Conservation (phyloP, 2,797 vertebrate species). For the Xenopus petersii region DNA sequence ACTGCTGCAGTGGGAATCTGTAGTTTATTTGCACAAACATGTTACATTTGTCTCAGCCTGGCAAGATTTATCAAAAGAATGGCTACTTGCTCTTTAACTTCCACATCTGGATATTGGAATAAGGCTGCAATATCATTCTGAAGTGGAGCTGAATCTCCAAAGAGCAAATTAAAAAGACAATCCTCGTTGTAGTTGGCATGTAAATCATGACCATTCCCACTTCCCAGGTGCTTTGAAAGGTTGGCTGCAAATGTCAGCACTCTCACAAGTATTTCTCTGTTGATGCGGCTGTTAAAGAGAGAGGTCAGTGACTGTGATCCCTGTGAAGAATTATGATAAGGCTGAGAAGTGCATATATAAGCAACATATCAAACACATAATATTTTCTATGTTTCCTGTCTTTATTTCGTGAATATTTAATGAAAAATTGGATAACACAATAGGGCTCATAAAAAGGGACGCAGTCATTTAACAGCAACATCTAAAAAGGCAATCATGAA, state of each 20-base stretch:
- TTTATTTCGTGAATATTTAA: no score
- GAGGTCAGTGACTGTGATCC: constrained; percentile 79
- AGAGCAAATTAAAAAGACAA: constrained; percentile 77
- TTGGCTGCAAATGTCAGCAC: constrained; percentile 80
- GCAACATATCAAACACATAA: no score
- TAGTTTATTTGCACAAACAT: no score
- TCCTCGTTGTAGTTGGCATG: constrained; percentile 65
- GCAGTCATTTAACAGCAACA: no score
- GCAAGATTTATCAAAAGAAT: constrained; percentile 68
- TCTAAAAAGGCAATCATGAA: no score
- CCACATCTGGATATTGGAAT: constrained; percentile 74
- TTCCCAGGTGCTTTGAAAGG: constrained; percentile 72
- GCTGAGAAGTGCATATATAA: no score
- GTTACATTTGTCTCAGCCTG: neutral
- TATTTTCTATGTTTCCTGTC: no score
- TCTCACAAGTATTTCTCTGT: constrained; percentile 78
- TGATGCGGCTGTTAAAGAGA: constrained; percentile 72
- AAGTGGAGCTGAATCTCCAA: constrained; percentile 73
- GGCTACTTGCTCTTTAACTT: constrained; percentile 82
- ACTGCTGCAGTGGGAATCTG: no score
- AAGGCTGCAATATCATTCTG: constrained; percentile 76
- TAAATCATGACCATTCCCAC: constrained; percentile 55
- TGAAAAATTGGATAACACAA: no score
- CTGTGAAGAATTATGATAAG: constrained; percentile 57
- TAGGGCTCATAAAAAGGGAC: no score